Base-by-base conservation (phyloP, 2,113 vertebrate genomes). In the Pseudopodoces humilis region DNA sequence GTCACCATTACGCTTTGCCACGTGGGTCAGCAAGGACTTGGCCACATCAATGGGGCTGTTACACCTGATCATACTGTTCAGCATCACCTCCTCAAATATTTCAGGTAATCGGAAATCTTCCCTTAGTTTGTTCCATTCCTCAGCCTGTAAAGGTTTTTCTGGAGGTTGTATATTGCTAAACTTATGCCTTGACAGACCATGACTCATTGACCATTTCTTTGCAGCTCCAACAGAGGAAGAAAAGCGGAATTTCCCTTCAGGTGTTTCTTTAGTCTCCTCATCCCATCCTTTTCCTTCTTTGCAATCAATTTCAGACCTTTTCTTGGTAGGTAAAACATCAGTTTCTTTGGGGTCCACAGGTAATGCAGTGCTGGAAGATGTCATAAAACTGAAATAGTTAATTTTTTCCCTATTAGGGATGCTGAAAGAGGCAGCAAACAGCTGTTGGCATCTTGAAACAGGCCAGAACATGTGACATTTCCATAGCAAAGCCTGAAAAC, bases 21-120 rank as follows among this genome's bases (percentile, higher is more conserved):
- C 95, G 62, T 98, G 98, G 46, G 97, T 97, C 94, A 99, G 95
- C 60, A 99, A 96, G 69, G 99, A 99, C 95, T 99, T 99, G 25
- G 98, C 99, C 25, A 98, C 96, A 84, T 98, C 95, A 56, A 98
- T 15, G 35, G 98, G 92, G n/a, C 97, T 96, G 35, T 78, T 77
- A 11, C 23, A 63, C 3, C 4, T 41, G 20, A 98, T 39, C 96
- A 99, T 97, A 10, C 49, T 84, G 17, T 39, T 46, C 90, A 98
- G 97, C 97, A 99, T 98, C 72, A 93, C 90, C 30, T 97, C 71
- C 86, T 98, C 98, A 96, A 99, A 99, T 43, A 86, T 77, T 30
- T 82, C 58, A 10, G 71, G 82, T 49, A 78, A 91, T 7, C 22
- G 67, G 71, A 86, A 96, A 65, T 94, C 91, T 76, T 97, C 98